phyloP scores from a whole-genome alignment of 2,888 invertebrate species.

The Molorchus minor region DNA sequence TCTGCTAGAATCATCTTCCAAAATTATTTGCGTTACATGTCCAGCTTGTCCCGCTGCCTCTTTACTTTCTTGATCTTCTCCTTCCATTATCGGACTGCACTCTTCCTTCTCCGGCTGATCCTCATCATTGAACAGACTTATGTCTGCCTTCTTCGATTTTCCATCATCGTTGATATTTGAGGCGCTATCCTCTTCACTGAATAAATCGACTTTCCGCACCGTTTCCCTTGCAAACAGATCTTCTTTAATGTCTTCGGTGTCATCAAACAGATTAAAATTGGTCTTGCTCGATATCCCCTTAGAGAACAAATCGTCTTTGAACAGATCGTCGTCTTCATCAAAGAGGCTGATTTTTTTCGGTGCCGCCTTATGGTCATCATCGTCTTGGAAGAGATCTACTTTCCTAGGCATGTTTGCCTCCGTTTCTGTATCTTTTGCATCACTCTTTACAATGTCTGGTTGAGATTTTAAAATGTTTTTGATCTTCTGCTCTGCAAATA shows the following conservation, averaged over 20 bases:
- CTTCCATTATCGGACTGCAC: background rate
- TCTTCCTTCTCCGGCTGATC: slow-evolving; percentile 15
- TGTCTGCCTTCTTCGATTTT: background rate
- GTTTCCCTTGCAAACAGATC: slow-evolving; percentile 28
- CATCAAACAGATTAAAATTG: slow-evolving; percentile 50
- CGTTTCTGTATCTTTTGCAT: slow-evolving; percentile 28
- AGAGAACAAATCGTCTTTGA: slow-evolving; percentile 58
- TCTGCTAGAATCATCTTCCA: background rate
- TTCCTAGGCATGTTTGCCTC: slow-evolving; percentile 7
- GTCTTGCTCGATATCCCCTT: slow-evolving; percentile 46
- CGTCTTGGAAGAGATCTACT: slow-evolving; percentile 43
- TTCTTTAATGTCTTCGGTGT: slow-evolving; percentile 31
- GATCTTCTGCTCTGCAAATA: slow-evolving; percentile 42
- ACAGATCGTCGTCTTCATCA: slow-evolving; percentile 49
- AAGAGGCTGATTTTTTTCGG: slow-evolving; percentile 35
- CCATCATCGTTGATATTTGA: background rate
- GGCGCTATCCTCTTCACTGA: slow-evolving; percentile 4
- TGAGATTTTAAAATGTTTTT: slow-evolving; percentile 40
- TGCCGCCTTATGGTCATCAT: slow-evolving; percentile 27
- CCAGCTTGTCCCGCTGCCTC: background rate
- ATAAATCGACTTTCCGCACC: slow-evolving; percentile 3
- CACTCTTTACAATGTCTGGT: slow-evolving; percentile 11
- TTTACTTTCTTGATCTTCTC: background rate
- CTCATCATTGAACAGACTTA: slow-evolving; percentile 18
- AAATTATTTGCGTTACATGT: too few species aligned